Conservation (phyloP, 2,797 vertebrate genomes). For the Craterocephalus amniculus region DNA sequence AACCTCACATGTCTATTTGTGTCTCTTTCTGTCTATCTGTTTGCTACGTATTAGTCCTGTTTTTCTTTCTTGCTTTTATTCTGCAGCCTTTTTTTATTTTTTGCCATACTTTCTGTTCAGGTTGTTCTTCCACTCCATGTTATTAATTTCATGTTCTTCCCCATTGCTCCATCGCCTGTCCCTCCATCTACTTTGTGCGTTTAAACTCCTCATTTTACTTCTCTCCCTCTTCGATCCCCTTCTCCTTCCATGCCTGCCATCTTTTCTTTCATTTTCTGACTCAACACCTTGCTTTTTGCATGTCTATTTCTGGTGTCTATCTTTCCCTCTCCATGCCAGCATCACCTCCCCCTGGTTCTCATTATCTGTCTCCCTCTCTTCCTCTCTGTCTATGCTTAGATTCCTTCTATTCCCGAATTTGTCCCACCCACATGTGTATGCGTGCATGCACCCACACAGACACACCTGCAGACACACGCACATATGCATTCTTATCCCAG, state of each 20-base stretch:
- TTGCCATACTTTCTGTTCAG: neutral
- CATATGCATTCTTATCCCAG: constrained; percentile 33
- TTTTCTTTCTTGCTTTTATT: constrained; percentile 42
- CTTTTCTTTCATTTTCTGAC: constrained; percentile 81
- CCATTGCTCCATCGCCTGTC: constrained; percentile 36
- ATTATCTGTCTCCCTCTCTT: constrained; percentile 78
- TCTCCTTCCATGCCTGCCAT: constrained; percentile 51
- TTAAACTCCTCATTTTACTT: constrained; percentile 44
- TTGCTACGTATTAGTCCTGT: constrained; percentile 32
- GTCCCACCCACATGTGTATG: constrained; percentile 68
- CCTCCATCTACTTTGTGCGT: constrained; percentile 30
- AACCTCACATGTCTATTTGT: constrained; percentile 66
- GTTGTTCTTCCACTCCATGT: constrained; percentile 36
- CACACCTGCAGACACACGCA: constrained; percentile 1
- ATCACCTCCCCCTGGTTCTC: constrained; percentile 83
- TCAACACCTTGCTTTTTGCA: constrained; percentile 83
- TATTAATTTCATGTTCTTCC: constrained; percentile 45
- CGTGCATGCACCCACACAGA: constrained; percentile 11
- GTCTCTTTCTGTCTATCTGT: constrained; percentile 38
- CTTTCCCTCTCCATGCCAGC: constrained; percentile 74
- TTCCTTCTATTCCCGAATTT: constrained; percentile 69
- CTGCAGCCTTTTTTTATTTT: constrained; percentile 17
- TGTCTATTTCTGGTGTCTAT: constrained; percentile 79
- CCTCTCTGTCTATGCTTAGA: constrained; percentile 73
- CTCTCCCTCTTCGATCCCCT: constrained; percentile 25